These are phyloP conservation scores for rat (Rattus norvegicus) DNA, from an alignment of 2,113 vertebrate genomes.

Conservation along the genomic window GRCr8 NC_086030.1:28274501-28275000, in stretches of 20 bases:
- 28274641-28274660: not conserved
- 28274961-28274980: too few relatives aligned
- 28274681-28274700: not conserved
- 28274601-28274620: not conserved
- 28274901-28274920: not conserved
- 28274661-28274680: not conserved
- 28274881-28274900: not conserved
- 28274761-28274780: not conserved
- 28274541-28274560: not conserved
- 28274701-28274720: not conserved
- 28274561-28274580: not conserved
- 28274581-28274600: not conserved
- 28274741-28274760: not conserved
- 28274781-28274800: not conserved
- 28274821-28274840: too few relatives aligned
- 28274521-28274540: not conserved
- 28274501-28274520: not conserved
- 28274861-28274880: not conserved
- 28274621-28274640: not conserved
- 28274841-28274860: not conserved
- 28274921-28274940: not conserved
- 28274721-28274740: too few relatives aligned
- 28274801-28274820: not conserved
- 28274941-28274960: not conserved
- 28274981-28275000: not conserved